Percentiles rank a stretch among this genome's conserved stretches.
These are phyloP conservation scores for Eulemur mongoz DNA, from an alignment of 2,797 vertebrate species.

Conservation along the genomic window DNA sequence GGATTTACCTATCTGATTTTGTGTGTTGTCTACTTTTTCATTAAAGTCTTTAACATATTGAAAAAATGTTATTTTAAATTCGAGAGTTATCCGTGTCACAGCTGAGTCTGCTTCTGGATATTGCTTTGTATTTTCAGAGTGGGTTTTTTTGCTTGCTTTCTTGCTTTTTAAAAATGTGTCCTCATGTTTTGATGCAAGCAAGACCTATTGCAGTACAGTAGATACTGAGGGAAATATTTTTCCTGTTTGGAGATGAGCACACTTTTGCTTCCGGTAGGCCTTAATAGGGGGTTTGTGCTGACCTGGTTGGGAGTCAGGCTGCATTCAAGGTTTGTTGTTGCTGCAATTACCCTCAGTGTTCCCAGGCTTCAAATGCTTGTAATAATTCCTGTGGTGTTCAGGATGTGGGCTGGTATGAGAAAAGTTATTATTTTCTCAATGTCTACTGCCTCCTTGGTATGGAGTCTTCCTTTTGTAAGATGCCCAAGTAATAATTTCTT, in stretches of 20 bases:
- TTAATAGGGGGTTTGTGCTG: not conserved
- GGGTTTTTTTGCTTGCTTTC: not conserved
- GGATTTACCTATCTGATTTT: not conserved
- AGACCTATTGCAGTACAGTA: not conserved
- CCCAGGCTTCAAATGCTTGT: not conserved
- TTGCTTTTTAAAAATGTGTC: not conserved
- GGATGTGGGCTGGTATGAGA: not conserved
- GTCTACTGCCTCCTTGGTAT: not conserved
- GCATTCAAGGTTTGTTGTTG: not conserved
- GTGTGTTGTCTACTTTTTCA: not conserved
- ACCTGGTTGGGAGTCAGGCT: not conserved
- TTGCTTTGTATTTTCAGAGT: not conserved
- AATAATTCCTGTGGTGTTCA: not conserved
- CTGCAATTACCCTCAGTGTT: not conserved
- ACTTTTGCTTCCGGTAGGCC: not conserved
- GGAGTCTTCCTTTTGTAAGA: not conserved
- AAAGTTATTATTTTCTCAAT: not conserved
- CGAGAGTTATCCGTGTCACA: not conserved
- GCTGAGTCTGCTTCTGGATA: not conserved
- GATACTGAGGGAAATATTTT: not conserved
- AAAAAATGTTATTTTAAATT: not conserved
- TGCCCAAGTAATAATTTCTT: not conserved
- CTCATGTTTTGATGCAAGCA: not conserved
- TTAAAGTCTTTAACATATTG: not conserved
- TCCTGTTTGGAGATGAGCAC: not conserved